Evolutionary conservation across 2,888 invertebrate genomes (phyloP), one percentile per base, ranked within the genome.

Genomic region (Siphlonurus alternatus): DNA sequence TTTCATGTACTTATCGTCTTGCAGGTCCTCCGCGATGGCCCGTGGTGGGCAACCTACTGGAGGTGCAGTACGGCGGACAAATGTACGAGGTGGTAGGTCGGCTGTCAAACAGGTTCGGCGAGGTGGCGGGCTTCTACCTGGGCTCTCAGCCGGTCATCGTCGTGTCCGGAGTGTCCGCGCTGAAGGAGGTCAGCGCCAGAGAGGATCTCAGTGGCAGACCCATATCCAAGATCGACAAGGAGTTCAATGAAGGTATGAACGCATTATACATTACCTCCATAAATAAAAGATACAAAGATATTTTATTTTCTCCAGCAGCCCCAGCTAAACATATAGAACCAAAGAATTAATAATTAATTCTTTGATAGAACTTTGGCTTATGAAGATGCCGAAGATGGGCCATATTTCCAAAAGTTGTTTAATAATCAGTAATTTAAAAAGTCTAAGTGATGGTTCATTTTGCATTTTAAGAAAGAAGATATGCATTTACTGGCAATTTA

Each of bases 141-240:
- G 65, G 65, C 5, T n/a, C 59, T 23, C 56, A 38, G 18, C 65
- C 65, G 7, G 24, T 53, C 3, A 53, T 65, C 1, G 22, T 65
- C 10, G 24, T 65, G 18, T 65, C 65, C 22, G 65, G 62, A 19
- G 25, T 62, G 10, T 56, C 59, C 2, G 65, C 65, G 54, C 62
- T 65, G 18, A 65, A 60, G 23, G 65, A 65, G 19, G 38, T 59
- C 19, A 56, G 56, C 15, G 59, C 59, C 7, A 19, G 53, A 7
- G 65, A 65, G 7, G 65, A 65, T 18, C 62, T 65, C 2, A 38
- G 53, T 59, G 65, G 65, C 25, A 23, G 65, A 38, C 62, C 65
- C 10, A 65, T 22, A 1, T 24, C 38, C 5, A 10, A 38, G 5
- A 15, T 15, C 38, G 38, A 38, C 7, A 38, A 38, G 15, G 38